Evolutionary conservation across 1,140 invertebrate genomes (phyloP).

Genomic region (Gonatopus flavifemur): DNA sequence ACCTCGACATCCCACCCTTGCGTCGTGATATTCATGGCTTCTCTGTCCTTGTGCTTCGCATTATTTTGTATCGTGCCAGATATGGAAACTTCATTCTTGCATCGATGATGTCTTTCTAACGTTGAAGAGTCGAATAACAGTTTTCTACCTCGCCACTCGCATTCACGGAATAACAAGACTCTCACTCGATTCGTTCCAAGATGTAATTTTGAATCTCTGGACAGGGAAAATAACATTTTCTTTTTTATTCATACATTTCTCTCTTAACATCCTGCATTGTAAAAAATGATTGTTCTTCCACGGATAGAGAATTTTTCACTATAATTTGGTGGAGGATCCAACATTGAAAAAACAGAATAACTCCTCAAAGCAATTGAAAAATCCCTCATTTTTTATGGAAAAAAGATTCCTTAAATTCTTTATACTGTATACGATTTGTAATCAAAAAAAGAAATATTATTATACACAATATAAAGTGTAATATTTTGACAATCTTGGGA

Average conservation of each 20-base stretch:
- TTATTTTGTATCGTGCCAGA: conserved; percentile 16
- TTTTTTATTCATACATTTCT: conserved; percentile 21
- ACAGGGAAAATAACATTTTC: conserved; percentile 3
- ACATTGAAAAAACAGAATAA: too few species aligned
- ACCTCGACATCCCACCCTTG: conserved; percentile 14
- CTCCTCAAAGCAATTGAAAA: too few species aligned
- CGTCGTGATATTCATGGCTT: conserved; percentile 2
- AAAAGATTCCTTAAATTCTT: too few species aligned
- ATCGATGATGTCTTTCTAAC: conserved; percentile 46
- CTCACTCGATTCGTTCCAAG: conserved; percentile 70
- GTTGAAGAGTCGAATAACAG: conserved; percentile 81
- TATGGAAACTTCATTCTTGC: conserved; percentile 11
- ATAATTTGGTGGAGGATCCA: too few species aligned
- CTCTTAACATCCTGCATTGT: conserved; percentile 33
- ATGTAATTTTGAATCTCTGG: conserved; percentile 25
- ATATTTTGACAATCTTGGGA: too few species aligned
- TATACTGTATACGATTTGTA: too few species aligned
- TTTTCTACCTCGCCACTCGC: conserved; percentile 76
- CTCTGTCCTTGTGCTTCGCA: neutral
- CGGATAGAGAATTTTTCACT: too few species aligned
- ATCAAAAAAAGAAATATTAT: too few species aligned
- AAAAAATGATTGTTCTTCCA: conserved; percentile 27
- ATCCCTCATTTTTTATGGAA: too few species aligned
- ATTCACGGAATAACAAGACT: conserved; percentile 82
- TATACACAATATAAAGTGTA: too few species aligned